Base-by-base conservation (phyloP, 2,113 vertebrate genomes). In the Indicator maculatus region DNA sequence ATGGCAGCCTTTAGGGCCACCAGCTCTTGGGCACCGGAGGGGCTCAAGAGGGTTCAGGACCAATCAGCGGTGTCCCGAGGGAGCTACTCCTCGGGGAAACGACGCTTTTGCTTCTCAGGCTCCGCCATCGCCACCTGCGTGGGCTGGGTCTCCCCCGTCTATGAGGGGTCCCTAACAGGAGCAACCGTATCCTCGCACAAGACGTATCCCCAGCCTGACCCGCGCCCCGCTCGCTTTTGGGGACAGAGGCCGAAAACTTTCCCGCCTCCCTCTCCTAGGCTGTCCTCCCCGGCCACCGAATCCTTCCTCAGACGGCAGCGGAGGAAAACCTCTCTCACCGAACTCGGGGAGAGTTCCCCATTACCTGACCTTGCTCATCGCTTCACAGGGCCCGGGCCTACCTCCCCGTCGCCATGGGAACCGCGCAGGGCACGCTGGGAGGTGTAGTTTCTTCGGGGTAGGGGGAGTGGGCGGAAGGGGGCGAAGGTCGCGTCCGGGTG, bases 361-460 rank as follows among this genome's bases (percentile, higher is more conserved):
- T 83, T 92, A 97, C 96, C 96, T 90, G 74, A 74, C 38, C 71
- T 76, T 86, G 16, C 92, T 36, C 96, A 97, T 96, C 2, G 88
- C 71, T 39, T 12, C 33, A 7, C 20, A 7, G 44, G 28, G 18
- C 28, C 20, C 21, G 24, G 69, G 72, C 28, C 71, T 11, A 27
- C 41, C 70, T 28, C 44, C 31, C 12, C 27, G 94, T 97, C 92
- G 71, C 95, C 93, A 95, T 95, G 88, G 97, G 67, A 95, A 69
- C 96, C 31, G 71, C 86, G 92, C 76, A 56, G 6, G 72, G 93
- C 77, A 31, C 88, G n/a, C 72, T 88, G 97, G 98, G 97, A 96
- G 69, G 9, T 91, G 97, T 97, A 98, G 98, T 98, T 96, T 56
- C 28, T 8, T 2, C 6, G 3, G 2, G 16, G 3, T 2, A 4